phyloP scores from a whole-genome alignment of 2,797 vertebrate species.

The Sarcoramphus papa region DNA sequence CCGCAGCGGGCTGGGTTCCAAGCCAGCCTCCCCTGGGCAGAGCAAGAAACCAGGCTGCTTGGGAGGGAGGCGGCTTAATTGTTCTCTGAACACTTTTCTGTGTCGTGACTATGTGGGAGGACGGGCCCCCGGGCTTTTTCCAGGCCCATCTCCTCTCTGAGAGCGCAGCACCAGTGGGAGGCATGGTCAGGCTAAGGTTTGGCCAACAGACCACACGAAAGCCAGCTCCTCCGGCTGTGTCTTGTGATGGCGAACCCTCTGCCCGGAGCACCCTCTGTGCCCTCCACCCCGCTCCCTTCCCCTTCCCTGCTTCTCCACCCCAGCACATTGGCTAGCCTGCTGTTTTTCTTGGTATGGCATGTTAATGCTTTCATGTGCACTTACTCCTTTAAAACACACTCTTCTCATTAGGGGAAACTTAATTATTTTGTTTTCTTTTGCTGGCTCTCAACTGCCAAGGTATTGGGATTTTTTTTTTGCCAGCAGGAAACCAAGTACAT shows the following conservation, averaged over 20 bases:
- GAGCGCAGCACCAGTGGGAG: neutral
- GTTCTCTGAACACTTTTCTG: neutral
- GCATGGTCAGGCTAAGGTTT: neutral
- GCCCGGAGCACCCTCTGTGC: rapidly evolving
- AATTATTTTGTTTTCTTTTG: neutral
- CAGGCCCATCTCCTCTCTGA: neutral
- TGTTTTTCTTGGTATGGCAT: neutral
- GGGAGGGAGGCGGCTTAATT: neutral
- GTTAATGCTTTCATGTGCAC: neutral
- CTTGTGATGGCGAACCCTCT: neutral
- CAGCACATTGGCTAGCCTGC: neutral
- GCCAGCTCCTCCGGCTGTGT: neutral
- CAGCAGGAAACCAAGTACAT: neutral
- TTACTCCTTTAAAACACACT: neutral
- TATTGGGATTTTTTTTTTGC: neutral
- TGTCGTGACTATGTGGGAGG: rapidly evolving
- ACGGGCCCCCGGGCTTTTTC: neutral
- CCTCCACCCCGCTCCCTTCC: neutral
- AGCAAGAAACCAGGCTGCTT: neutral
- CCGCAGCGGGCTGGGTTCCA: neutral
- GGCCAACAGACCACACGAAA: rapidly evolving
- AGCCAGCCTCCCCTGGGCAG: neutral
- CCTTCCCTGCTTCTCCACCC: neutral
- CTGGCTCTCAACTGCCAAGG: neutral
- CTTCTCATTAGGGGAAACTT: neutral